Evolutionary conservation across 2,797 vertebrate genomes (phyloP), one percentile per base, ranked within the genome.

Genomic region (Semaprochilodus insignis): DNA sequence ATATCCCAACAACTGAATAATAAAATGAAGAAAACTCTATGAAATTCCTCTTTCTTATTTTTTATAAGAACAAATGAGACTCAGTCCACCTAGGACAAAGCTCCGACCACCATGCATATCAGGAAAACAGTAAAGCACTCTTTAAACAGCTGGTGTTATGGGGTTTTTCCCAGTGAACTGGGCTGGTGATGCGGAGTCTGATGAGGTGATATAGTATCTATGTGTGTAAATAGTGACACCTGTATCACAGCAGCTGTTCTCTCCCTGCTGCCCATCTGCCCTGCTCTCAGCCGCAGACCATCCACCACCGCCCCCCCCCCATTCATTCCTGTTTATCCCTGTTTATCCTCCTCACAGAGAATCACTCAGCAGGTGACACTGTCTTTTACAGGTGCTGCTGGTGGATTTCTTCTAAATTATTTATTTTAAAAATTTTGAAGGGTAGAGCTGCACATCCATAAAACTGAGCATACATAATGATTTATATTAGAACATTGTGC

Each of bases 171-270:
- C 44, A 44, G 60, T 67, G 70, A 67, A 25, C 63, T 36, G 36
- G 44, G 14, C 51, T 62, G 44, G n/a, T 55, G 40, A 54, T 77
- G 25, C 23, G 21, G 19, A 66, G 44, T 34, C 48, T 52, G 48
- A 52, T 31, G 27, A 67, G 75, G 25, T 60, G 63, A 80, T 59
- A 71, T 54, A 76, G 73, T 75, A 36, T 80, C 40, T 80, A 60
- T 80, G 78, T 71, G 34, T 40, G 51, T 84, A 80, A 76, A 80
- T 44, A 71, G 65, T 62, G 44, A 59, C 77, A 80, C 74, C 36
- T 79, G 70, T 79, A 69, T 79, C 55, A 14, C 63, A 40, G 77
- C 82, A 83, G 82, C 82, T 83, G 82, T 70, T 80, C 73, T 48
- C 13, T 31, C 48, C 5, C 31, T 57, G 51, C 73, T 57, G 54